Conservation (phyloP, 1,140 invertebrate species). For the Glomeris maerens region DNA sequence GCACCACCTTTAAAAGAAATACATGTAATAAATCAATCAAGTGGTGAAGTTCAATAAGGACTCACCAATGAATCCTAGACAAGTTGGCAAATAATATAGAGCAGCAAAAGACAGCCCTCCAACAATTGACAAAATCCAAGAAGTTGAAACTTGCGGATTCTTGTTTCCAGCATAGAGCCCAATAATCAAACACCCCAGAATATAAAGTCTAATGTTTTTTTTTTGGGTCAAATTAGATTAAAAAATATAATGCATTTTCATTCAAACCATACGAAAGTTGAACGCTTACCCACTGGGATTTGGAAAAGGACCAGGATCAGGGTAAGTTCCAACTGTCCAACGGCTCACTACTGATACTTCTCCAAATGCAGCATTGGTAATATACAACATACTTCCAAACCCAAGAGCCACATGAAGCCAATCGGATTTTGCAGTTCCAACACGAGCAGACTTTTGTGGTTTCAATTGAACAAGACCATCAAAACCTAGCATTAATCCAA, state of each 20-base stretch:
- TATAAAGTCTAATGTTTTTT: not conserved
- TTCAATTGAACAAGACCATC: not conserved
- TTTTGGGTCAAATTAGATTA: not conserved
- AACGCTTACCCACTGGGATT: slow-evolving; percentile 9
- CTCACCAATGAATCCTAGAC: slow-evolving; percentile 7
- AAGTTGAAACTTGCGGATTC: not conserved
- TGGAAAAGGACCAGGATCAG: slow-evolving; percentile 25
- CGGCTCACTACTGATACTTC: slow-evolving; percentile 28
- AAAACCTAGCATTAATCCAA: not conserved
- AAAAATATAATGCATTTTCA: not conserved
- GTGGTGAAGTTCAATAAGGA: not conserved
- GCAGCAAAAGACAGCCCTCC: not conserved
- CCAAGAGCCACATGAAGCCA: slow-evolving; percentile 25
- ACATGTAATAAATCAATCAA: slow-evolving; percentile 3
- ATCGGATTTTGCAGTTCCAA: slow-evolving; percentile 15
- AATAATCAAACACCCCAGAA: not conserved
- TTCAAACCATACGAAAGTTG: not conserved
- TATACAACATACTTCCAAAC: slow-evolving; percentile 28
- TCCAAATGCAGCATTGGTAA: slow-evolving; percentile 28
- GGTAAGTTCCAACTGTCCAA: slow-evolving; percentile 28
- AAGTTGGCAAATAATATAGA: slow-evolving; percentile 6
- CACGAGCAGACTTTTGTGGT: not conserved
- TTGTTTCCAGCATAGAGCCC: not conserved
- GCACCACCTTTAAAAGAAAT: slow-evolving; percentile 20
- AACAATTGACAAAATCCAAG: not conserved